These are phyloP conservation scores for Odontophorus gujanensis DNA, from an alignment of 2,113 vertebrate species.

Conservation along the genomic window DNA sequence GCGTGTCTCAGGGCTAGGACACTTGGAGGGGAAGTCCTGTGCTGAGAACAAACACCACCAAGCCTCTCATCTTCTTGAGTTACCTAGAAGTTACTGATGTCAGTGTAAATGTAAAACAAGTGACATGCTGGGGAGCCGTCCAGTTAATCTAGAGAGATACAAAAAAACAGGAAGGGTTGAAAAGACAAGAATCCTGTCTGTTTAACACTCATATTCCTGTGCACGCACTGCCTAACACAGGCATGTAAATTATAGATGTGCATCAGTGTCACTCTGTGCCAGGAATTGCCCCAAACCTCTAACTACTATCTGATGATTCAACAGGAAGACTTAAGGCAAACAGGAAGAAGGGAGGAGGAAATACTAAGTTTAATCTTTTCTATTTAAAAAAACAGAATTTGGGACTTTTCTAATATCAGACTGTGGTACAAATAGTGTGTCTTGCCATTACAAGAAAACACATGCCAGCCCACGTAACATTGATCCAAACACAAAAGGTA, in stretches of 20 bases:
- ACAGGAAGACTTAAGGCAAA: background rate
- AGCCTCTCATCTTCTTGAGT: background rate
- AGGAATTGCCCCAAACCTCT: constrained; percentile 23
- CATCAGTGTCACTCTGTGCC: background rate
- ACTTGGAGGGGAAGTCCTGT: background rate
- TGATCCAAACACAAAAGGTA: background rate
- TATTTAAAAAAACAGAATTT: background rate
- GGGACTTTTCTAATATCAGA: background rate
- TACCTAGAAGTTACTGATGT: background rate
- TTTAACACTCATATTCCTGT: background rate
- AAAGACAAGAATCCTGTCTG: background rate
- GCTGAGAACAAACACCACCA: background rate
- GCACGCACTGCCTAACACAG: background rate
- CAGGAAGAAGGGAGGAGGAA: background rate
- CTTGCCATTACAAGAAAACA: constrained; percentile 21
- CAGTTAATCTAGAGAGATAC: background rate
- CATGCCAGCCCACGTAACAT: background rate
- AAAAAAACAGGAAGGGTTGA: background rate
- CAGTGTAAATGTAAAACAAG: background rate
- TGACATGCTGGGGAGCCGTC: background rate
- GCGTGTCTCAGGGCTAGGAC: fast-evolving
- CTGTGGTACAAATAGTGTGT: background rate
- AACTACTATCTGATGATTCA: constrained; percentile 20
- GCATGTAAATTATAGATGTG: background rate
- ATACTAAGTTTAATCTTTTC: background rate